These are phyloP conservation scores for Heteropelma amictum DNA, from an alignment of 2,888 invertebrate species.

Conservation along the genomic window DNA sequence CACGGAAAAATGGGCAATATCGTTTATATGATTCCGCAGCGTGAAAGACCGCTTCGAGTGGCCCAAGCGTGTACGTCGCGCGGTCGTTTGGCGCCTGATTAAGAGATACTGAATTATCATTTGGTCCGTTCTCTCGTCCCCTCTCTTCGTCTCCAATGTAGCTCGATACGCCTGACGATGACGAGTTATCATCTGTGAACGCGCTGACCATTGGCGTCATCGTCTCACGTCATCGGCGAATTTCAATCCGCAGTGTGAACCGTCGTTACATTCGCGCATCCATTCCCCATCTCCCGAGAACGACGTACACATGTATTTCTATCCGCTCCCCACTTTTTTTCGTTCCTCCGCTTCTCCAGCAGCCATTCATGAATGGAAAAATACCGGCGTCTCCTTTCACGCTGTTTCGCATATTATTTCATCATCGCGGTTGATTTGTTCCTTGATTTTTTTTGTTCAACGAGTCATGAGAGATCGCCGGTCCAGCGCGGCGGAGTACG, in stretches of 20 bases:
- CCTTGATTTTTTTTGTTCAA: no score
- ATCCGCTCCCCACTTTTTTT: constrained; percentile 4
- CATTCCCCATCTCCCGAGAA: no score
- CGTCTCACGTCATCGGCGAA: constrained; percentile 33
- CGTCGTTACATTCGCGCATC: not conserved
- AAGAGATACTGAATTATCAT: constrained; percentile 47
- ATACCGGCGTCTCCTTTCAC: constrained; percentile 13
- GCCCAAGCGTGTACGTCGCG: constrained; percentile 26
- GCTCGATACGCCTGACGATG: not conserved
- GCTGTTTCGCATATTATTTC: constrained; percentile 9
- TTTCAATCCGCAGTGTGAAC: constrained; percentile 21
- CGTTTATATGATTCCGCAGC: no score
- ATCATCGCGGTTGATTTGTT: no score
- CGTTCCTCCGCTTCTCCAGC: constrained; percentile 5
- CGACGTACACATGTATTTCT: not conserved
- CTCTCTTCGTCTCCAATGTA: constrained; percentile 35
- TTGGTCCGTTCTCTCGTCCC: constrained; percentile 16
- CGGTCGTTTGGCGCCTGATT: constrained; percentile 54
- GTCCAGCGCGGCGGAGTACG: no score
- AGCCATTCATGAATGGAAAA: constrained; percentile 43
- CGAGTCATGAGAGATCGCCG: no score
- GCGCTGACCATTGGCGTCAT: constrained; percentile 41
- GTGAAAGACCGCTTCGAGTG: not conserved
- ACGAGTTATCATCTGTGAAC: constrained; percentile 26
- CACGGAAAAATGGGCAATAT: no score